phyloP scores from a whole-genome alignment of 2,888 invertebrate species.

The Dicyrtomina minuta region DNA sequence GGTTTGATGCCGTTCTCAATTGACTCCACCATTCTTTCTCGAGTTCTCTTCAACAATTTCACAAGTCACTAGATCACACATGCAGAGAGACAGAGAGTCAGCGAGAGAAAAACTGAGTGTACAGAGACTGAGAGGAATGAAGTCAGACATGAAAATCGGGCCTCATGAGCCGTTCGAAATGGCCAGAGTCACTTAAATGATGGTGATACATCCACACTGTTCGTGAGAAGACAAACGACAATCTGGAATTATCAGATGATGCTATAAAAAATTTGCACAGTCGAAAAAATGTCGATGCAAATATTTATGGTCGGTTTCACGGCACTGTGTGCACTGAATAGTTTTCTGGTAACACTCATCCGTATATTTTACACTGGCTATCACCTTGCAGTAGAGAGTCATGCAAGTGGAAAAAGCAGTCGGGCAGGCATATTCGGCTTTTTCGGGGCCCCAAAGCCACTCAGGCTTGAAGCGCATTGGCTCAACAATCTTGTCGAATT shows the following conservation, averaged over 20 bases:
- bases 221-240: constrained; percentile 31
- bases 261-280: constrained; percentile 38
- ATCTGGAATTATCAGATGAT: constrained; percentile 39
- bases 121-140: constrained; percentile 11
- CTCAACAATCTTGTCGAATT: constrained; percentile 53
- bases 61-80: constrained; percentile 30
- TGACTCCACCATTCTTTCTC: constrained; percentile 31
- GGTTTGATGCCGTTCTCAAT: constrained; percentile 25
- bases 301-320: constrained; percentile 51
- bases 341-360: constrained; percentile 44
- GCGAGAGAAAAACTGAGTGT: neutral
- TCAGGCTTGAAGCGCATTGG: constrained; percentile 54
- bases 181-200: constrained; percentile 27
- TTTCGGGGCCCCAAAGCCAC: constrained; percentile 51
- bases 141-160: constrained; percentile 36
- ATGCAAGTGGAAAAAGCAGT: constrained; percentile 46
- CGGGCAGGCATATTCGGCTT: constrained; percentile 50
- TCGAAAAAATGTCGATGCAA: constrained; percentile 42
- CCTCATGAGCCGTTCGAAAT: constrained; percentile 36
- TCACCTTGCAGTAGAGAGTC: constrained; percentile 45
- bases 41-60: constrained; percentile 31
- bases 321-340: constrained; percentile 46
- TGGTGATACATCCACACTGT: constrained; percentile 22
- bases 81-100: constrained; percentile 3
- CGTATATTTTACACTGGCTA: constrained; percentile 44